Conservation (phyloP, 2,797 vertebrate genomes). For the Sebastes hubbsi region DNA sequence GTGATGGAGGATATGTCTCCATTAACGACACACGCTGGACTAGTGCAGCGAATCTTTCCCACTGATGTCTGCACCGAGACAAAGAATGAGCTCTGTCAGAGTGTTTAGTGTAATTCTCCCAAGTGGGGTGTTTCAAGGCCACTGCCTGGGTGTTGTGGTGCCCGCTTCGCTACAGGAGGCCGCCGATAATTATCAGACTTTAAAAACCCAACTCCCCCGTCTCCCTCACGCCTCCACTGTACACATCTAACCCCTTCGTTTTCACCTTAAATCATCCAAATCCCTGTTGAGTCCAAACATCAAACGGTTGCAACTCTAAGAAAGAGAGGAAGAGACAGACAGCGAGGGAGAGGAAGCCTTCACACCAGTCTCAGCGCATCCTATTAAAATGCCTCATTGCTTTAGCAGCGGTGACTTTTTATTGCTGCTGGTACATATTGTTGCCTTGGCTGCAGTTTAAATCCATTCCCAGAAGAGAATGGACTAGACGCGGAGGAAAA, state of each 20-base stretch:
- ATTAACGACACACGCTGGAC: slow-evolving; percentile 23
- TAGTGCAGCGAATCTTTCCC: neutral
- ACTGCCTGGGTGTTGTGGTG: slow-evolving; percentile 31
- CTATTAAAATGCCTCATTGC: slow-evolving; percentile 82
- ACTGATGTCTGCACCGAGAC: neutral
- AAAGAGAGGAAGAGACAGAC: slow-evolving; percentile 38
- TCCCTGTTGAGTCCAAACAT: slow-evolving; percentile 64
- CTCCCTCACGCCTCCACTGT: slow-evolving; percentile 30
- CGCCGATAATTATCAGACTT: slow-evolving; percentile 63
- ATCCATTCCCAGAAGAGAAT: slow-evolving; percentile 68
- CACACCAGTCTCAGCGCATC: slow-evolving; percentile 71
- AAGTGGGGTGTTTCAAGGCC: slow-evolving; percentile 42
- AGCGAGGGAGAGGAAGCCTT: slow-evolving; percentile 51
- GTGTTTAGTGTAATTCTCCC: slow-evolving; percentile 40
- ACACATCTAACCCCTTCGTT: slow-evolving; percentile 53
- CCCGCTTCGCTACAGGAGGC: slow-evolving; percentile 46
- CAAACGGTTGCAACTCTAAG: slow-evolving; percentile 53
- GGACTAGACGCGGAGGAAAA: slow-evolving; percentile 68
- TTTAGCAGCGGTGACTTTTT: slow-evolving; percentile 69
- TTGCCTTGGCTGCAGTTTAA: slow-evolving; percentile 72
- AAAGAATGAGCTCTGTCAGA: slow-evolving; percentile 31
- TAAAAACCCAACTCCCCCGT: slow-evolving; percentile 32
- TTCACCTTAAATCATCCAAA: slow-evolving; percentile 76
- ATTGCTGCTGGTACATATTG: slow-evolving; percentile 67
- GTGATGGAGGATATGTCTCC: slow-evolving; percentile 33